These are phyloP conservation scores for Oscheius sp. DNA, from an alignment of 2,888 invertebrate genomes.

Conservation along the genomic window DNA sequence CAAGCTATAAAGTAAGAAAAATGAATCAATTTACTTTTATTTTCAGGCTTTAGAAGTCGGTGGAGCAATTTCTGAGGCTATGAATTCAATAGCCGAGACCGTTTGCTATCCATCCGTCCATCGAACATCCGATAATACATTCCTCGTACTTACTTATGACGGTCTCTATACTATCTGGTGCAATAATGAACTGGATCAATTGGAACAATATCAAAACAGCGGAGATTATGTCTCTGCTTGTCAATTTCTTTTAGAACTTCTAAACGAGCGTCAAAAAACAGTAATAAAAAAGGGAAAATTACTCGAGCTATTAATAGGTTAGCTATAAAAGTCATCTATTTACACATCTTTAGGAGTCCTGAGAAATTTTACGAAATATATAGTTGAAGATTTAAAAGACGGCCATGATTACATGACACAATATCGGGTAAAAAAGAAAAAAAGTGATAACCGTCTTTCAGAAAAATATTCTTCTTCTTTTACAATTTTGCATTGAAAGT, in stretches of 20 bases:
- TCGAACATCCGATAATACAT: slow-evolving; percentile 13
- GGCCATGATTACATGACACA: too few relatives aligned
- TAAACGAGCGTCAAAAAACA: too few relatives aligned
- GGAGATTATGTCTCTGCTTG: slow-evolving; percentile 45
- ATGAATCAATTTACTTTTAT: slow-evolving; percentile 63
- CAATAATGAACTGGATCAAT: slow-evolving; percentile 55
- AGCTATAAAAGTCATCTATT: too few relatives aligned
- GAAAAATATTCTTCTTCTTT: slow-evolving; percentile 56
- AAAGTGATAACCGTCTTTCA: too few relatives aligned
- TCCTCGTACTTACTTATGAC: slow-evolving; percentile 47
- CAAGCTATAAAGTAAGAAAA: slow-evolving; percentile 74
- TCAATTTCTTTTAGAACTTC: slow-evolving; percentile 48
- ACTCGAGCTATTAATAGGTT: too few relatives aligned
- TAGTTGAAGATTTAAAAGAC: too few relatives aligned
- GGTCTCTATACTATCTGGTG: slow-evolving; percentile 45
- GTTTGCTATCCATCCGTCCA: slow-evolving; percentile 59
- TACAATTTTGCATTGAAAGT: slow-evolving; percentile 48
- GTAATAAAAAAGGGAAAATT: too few relatives aligned
- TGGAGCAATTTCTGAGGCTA: slow-evolving; percentile 85
- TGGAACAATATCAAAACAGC: slow-evolving; percentile 53
- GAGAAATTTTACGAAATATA: too few relatives aligned
- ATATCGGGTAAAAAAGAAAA: too few relatives aligned
- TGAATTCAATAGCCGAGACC: slow-evolving; percentile 74
- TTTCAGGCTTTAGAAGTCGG: slow-evolving; percentile 92
- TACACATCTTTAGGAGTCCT: too few relatives aligned